phyloP scores from a whole-genome alignment of 1,140 invertebrate species.

The Aleiodes sp. region DNA sequence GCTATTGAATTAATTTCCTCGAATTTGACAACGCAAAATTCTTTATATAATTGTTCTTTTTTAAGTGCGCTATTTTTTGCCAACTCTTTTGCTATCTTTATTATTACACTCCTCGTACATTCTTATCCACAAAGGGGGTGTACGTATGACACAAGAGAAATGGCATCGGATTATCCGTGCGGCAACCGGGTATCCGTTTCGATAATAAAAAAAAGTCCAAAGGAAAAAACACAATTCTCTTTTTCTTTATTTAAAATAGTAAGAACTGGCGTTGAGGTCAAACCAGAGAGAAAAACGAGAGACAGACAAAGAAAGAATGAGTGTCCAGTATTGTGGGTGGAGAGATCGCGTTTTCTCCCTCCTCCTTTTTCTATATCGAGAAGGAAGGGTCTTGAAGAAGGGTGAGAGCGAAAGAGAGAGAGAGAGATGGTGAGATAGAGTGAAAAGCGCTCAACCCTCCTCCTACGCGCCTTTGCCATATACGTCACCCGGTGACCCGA shows the following conservation, averaged over 20 bases:
- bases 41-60: neutral
- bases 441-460: slow-evolving; percentile 27
- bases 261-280: slow-evolving; percentile 8
- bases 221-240: neutral
- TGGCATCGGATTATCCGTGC: slow-evolving; percentile 24
- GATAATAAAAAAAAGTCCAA: slow-evolving; percentile 10
- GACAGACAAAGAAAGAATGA: neutral
- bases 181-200: slow-evolving; percentile 23
- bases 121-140: neutral
- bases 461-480: slow-evolving; percentile 21
- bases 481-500: slow-evolving; percentile 47
- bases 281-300: neutral
- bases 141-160: slow-evolving; percentile 30
- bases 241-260: slow-evolving; percentile 11
- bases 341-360: neutral
- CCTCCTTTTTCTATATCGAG: neutral
- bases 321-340: neutral
- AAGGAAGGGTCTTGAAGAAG: neutral
- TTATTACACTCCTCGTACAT: neutral
- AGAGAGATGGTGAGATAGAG: neutral
- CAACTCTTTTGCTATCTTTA: no score
- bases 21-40: slow-evolving; percentile 16
- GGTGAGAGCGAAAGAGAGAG: neutral
- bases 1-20: neutral
- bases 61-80: neutral